Conservation (phyloP, 2,797 vertebrate species). For the Nannoperca obscura region DNA sequence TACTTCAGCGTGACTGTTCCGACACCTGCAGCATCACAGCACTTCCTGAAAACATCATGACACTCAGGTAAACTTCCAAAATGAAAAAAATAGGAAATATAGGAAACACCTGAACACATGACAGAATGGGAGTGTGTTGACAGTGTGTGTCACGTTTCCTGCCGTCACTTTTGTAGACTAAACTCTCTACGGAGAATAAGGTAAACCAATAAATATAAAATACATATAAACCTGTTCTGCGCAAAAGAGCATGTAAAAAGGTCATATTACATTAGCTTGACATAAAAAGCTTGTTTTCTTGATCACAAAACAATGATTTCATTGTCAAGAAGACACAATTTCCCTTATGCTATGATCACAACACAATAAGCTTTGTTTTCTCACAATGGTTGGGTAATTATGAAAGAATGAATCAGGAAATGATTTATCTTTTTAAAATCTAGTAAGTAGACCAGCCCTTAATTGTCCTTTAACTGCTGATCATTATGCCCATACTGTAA, state of each 20-base stretch:
- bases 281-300: not conserved
- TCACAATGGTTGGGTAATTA: not conserved
- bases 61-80: constrained; percentile 67
- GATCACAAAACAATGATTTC: not conserved
- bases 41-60: constrained; percentile 71
- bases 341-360: not conserved
- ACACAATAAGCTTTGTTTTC: not conserved
- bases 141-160: constrained; percentile 37
- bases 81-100: constrained; percentile 53
- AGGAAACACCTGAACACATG: constrained; percentile 77
- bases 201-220: constrained; percentile 43
- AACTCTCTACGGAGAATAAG: constrained; percentile 16
- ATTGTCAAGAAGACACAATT: not conserved
- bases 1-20: constrained; percentile 17
- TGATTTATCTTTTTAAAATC: not conserved
- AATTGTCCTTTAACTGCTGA: not conserved
- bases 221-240: not conserved
- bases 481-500: not conserved
- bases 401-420: not conserved
- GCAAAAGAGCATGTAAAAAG: not conserved
- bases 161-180: constrained; percentile 31
- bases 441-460: not conserved
- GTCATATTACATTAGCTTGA: not conserved
- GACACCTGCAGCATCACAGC: constrained; percentile 64
- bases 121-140: constrained; percentile 39